These are phyloP conservation scores for Microcebus griseorufus DNA, from an alignment of 2,113 vertebrate species.

Conservation along the genomic window DNA sequence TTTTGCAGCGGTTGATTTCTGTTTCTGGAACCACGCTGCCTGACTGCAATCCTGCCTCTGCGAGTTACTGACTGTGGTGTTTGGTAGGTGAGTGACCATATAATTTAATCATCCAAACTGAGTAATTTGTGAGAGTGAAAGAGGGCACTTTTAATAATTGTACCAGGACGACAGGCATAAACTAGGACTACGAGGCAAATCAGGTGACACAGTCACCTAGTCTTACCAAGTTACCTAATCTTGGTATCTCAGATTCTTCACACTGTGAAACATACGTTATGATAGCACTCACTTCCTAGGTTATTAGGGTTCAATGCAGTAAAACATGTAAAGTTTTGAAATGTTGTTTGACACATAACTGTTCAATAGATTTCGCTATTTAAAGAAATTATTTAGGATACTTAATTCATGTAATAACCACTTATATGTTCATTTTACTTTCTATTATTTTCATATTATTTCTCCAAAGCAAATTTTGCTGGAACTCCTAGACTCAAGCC, in stretches of 20 bases:
- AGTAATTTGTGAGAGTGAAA: background rate
- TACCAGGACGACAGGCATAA: background rate
- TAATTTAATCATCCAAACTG: background rate
- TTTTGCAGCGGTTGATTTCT: background rate
- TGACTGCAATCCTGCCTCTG: background rate
- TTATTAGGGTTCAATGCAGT: background rate
- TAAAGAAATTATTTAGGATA: background rate
- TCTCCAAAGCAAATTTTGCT: conserved; percentile 45
- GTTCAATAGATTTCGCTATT: background rate
- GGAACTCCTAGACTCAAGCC: background rate
- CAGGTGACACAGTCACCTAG: background rate
- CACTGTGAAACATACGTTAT: background rate
- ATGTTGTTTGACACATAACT: background rate
- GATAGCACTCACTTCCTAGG: background rate
- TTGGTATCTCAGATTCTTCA: background rate
- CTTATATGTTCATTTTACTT: background rate
- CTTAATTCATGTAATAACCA: background rate
- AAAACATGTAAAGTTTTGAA: background rate
- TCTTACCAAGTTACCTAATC: background rate
- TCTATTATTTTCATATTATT: conserved; percentile 9
- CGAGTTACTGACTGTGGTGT: background rate
- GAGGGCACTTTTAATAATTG: background rate
- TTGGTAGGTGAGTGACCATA: background rate
- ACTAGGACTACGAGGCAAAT: background rate
- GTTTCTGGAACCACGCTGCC: background rate